These are phyloP conservation scores for Coecobrya sp. DNA, from an alignment of 2,888 invertebrate species.

Conservation along the genomic window DNA sequence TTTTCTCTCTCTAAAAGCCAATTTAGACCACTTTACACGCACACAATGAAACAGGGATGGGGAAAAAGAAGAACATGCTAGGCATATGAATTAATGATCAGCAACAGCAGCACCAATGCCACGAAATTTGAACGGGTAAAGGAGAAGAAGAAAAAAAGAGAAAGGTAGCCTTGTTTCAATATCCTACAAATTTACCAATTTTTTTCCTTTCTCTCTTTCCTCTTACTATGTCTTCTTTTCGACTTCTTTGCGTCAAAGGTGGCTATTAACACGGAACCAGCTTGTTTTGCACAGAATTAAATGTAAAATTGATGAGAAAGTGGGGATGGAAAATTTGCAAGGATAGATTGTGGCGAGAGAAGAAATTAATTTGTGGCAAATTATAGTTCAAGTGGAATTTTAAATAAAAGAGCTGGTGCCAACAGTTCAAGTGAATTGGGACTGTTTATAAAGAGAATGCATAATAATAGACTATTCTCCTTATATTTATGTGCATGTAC, in stretches of 20 bases:
- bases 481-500: background rate
- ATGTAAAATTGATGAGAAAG: background rate
- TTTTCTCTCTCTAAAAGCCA: constrained; percentile 59
- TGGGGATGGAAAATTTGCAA: background rate
- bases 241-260: background rate
- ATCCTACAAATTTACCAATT: background rate
- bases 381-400: background rate
- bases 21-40: constrained; percentile 68
- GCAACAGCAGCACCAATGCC: background rate
- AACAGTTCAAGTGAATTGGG: background rate
- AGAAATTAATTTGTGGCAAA: constrained; percentile 33
- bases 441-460: background rate
- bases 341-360: constrained; percentile 4
- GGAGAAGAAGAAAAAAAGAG: background rate
- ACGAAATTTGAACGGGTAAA: background rate
- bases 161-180: background rate
- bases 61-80: constrained; percentile 52
- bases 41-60: constrained; percentile 39
- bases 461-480: too few relatives aligned
- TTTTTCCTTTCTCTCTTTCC: background rate
- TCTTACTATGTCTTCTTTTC: too few relatives aligned
- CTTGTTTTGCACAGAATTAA: background rate
- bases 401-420: background rate
- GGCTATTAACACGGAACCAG: background rate
- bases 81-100: constrained; percentile 65